phyloP scores from a whole-genome alignment of 2,888 invertebrate species.

The Thyatira batis region DNA sequence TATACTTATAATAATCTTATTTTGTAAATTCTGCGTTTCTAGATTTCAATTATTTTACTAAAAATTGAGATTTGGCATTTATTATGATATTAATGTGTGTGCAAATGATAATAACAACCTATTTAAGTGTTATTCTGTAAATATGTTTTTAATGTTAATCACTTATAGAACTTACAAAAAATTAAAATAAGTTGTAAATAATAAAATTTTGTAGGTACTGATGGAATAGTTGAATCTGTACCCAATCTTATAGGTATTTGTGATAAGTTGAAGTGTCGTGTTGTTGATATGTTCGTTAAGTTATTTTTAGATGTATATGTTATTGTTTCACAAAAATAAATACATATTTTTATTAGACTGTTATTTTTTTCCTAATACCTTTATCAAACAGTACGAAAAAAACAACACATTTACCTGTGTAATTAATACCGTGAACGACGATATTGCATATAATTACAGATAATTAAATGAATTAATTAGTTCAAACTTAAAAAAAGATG shows the following conservation, averaged over 20 bases:
- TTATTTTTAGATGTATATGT: constrained; percentile 30
- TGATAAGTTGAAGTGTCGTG: constrained; percentile 44
- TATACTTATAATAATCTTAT: neutral
- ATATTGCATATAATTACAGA: neutral
- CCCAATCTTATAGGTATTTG: constrained; percentile 34
- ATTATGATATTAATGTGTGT: neutral
- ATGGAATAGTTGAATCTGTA: constrained; percentile 11
- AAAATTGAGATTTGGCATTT: constrained; percentile 2
- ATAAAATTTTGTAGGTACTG: neutral
- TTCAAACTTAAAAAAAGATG: constrained; percentile 36
- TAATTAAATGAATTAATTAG: constrained; percentile 24
- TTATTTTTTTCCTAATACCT: neutral
- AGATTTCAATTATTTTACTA: neutral
- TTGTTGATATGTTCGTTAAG: constrained; percentile 36
- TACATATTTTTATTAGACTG: neutral
- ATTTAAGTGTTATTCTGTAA: constrained; percentile 22
- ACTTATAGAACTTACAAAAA: constrained; percentile 3
- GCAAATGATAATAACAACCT: neutral
- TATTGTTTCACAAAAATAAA: constrained; percentile 27
- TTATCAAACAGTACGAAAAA: neutral
- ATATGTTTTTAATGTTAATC: constrained; percentile 19
- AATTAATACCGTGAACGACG: constrained; percentile 8
- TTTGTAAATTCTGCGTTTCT: neutral
- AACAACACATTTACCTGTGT: neutral
- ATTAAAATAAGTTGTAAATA: constrained; percentile 23